Base-by-base conservation (phyloP, 2,888 invertebrate genomes). In the Perdita meconis region DNA sequence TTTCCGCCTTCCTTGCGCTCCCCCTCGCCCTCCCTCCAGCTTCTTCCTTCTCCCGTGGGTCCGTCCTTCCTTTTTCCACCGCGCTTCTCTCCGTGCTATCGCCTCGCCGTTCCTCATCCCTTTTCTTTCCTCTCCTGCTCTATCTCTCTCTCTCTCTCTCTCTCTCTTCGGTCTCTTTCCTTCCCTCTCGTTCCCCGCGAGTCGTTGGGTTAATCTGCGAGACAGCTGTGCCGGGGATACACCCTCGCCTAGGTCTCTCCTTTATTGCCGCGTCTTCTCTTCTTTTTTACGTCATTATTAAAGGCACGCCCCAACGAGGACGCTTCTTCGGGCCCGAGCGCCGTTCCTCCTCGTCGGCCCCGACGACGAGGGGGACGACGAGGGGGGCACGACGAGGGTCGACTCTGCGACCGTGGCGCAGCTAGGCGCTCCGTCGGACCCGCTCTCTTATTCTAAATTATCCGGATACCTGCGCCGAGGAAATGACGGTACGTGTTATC, bases 221-320 rank as follows among this genome's bases (percentile, higher is more conserved):
- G 82, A 82, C 82, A 82, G 82, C 82, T 82, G 82, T 79, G 82
- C 82, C 82, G 69, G 72, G 69, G 82, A 78, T 81, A 82, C 82
- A 81, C 82, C 81, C 82, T 78, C 82, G 82, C 82, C 82, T 78
- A 82, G 82, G 82, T 82, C 82, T 75, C 82, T 82, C 82, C 79
- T 82, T 82, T 82, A 82, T 82, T 82, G 82, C 82, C 82, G 82
- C 82, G 82, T 82, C 82, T 82, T 79, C 82, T 82, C 79, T 82
- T 82, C 82, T 82, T 82, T 82, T 82, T 82, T 82, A 79, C 82
- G 82, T 82, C 82, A 82, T 82, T 82, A 82, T 82, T 82, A 82
- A 82, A 82, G 82, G 79, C 72, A 82, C 82, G 82, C 82, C 81
- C 78, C 82, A 55, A 68, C 75, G 81, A 81, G 68, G 76, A 72